Evolutionary conservation across 1,140 invertebrate species (phyloP).

Genomic region (Uloborus diversus): DNA sequence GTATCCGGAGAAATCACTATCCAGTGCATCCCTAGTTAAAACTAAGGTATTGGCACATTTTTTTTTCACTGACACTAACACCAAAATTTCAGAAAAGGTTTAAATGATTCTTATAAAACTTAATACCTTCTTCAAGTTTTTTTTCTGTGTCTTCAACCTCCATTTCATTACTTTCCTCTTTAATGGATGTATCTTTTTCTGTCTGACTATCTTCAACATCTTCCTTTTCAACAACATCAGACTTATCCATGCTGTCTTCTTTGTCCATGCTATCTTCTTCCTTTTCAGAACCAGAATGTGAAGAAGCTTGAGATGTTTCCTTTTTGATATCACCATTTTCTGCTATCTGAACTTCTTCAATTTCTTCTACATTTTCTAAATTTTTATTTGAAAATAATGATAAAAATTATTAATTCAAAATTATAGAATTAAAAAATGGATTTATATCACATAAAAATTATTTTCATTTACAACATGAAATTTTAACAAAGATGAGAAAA

Average conservation of each 20-base stretch:
- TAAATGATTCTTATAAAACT: too few species aligned
- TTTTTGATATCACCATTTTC: conserved; percentile 7
- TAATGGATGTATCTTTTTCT: background rate
- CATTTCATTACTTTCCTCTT: conserved; percentile 8
- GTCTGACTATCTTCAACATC: conserved; percentile 23
- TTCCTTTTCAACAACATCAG: conserved; percentile 17
- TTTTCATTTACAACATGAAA: too few species aligned
- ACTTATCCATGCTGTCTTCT: conserved; percentile 60
- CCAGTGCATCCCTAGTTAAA: too few species aligned
- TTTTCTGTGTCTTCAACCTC: conserved; percentile 24
- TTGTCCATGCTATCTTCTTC: conserved; percentile 62
- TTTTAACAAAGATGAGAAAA: too few species aligned
- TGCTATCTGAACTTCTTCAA: background rate
- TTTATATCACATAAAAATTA: background rate
- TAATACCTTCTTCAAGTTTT: conserved; percentile 11
- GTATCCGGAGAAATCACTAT: too few species aligned
- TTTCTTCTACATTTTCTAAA: background rate
- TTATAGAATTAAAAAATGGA: background rate
- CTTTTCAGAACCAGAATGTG: conserved; percentile 57
- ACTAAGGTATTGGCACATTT: too few species aligned
- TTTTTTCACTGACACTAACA: too few species aligned
- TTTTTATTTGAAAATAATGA: background rate
- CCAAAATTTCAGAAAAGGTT: too few species aligned
- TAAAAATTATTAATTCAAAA: too few species aligned
- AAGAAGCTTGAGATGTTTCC: background rate